Percentiles rank a stretch among this genome's conserved stretches.
Evolutionary conservation across 2,113 vertebrate genomes (phyloP).

Genomic region (Mus spicilegus): DNA sequence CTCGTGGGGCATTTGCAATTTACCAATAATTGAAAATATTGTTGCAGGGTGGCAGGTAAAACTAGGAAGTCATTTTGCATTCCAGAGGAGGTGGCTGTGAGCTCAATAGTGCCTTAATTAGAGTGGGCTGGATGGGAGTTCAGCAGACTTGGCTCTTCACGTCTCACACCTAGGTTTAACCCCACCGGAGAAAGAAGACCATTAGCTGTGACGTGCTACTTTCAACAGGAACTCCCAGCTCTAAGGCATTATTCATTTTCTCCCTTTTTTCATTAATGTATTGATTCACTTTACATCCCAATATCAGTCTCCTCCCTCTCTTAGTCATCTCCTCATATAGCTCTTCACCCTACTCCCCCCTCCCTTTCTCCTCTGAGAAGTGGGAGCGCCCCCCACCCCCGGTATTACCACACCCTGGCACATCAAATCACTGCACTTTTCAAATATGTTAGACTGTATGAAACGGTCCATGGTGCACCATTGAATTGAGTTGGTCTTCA

Average conservation of each 20-base stretch:
- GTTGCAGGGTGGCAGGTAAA: slow-evolving; percentile 73
- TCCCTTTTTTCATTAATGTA: not conserved
- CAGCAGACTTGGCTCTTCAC: not conserved
- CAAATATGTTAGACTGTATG: not conserved
- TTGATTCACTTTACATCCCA: too few species aligned
- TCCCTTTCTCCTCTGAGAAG: not conserved
- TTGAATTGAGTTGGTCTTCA: not conserved
- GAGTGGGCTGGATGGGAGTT: not conserved
- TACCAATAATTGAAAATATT: slow-evolving; percentile 79
- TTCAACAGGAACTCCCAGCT: not conserved
- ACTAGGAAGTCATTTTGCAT: slow-evolving; percentile 59
- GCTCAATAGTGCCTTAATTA: not conserved
- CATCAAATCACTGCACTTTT: not conserved
- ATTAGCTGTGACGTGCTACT: too few species aligned
- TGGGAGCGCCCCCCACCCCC: too few species aligned
- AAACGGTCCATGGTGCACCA: not conserved
- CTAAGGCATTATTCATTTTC: not conserved
- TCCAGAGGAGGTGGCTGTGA: not conserved
- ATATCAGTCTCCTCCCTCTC: not conserved
- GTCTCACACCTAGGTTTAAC: not conserved
- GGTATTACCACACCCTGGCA: too few species aligned
- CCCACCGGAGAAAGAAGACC: not conserved
- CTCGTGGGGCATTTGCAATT: slow-evolving; percentile 71
- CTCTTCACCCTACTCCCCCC: too few species aligned
- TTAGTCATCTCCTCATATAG: too few species aligned